A percentile compares a stretch with the other conserved stretches of the same genome.
These are phyloP conservation scores for Lutraria lutraria DNA, from an alignment of 2,888 invertebrate species.

Conservation along the genomic window DNA sequence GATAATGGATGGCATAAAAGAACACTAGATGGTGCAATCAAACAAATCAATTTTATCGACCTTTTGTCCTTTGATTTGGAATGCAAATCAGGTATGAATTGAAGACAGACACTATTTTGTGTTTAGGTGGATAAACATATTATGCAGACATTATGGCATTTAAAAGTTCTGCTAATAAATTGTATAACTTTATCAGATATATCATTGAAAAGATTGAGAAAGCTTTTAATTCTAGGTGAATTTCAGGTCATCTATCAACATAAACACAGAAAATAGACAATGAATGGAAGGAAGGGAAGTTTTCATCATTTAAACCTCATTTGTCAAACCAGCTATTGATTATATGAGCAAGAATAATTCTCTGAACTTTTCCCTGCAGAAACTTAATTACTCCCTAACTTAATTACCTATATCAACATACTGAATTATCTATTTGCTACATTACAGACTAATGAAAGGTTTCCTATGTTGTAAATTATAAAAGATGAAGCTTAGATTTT, in stretches of 20 bases:
- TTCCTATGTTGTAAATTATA: not conserved
- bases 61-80: not conserved
- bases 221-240: not conserved
- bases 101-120: not conserved
- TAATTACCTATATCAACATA: constrained; percentile 28
- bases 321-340: constrained; percentile 24
- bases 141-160: not conserved
- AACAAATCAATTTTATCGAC: not conserved
- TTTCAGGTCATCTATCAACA: not conserved
- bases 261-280: not conserved
- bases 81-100: no score
- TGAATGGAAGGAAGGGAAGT: not conserved
- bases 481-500: not conserved
- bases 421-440: constrained; percentile 25
- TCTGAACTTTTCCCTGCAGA: constrained; percentile 23
- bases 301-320: constrained; percentile 28
- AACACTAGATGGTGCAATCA: not conserved
- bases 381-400: constrained; percentile 20
- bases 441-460: constrained; percentile 25
- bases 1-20: not conserved
- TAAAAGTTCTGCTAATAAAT: not conserved
- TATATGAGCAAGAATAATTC: not conserved
- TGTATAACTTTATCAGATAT: not conserved
- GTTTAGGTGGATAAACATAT: not conserved
- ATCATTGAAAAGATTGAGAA: not conserved